A percentile compares a stretch with the other conserved stretches of the same genome.
phyloP scores from a whole-genome alignment of 2,113 vertebrate species.

The Petromus typicus region DNA sequence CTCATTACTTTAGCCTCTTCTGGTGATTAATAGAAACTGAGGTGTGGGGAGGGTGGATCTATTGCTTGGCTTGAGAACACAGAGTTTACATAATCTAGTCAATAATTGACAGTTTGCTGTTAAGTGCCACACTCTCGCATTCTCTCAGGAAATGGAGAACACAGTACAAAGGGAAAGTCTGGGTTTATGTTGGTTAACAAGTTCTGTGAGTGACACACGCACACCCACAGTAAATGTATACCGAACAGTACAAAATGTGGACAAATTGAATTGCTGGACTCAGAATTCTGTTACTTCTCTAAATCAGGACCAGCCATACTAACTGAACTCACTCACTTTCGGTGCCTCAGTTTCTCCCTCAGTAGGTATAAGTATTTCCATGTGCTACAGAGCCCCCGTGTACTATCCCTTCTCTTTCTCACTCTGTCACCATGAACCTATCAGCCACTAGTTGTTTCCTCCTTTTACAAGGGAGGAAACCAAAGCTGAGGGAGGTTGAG shows the following conservation, averaged over 20 bases:
- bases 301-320: neutral
- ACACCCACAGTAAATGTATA: too few species aligned
- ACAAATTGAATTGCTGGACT: conserved; percentile 44
- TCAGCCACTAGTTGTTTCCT: neutral
- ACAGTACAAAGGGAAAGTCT: neutral
- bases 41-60: neutral
- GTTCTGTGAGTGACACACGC: neutral
- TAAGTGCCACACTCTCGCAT: neutral
- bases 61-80: conserved; percentile 43
- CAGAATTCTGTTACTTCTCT: neutral
- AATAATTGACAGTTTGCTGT: neutral
- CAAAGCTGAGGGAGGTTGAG: neutral
- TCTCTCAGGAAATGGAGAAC: neutral
- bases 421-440: neutral
- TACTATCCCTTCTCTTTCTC: neutral
- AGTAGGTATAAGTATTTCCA: accelerated
- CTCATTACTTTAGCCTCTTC: conserved; percentile 2
- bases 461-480: neutral
- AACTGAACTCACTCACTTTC: neutral
- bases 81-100: conserved; percentile 13
- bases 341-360: conserved; percentile 60
- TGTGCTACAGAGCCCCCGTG: accelerated
- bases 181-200: conserved; percentile 35
- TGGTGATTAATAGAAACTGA: conserved; percentile 50
- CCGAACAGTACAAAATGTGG: neutral